Conservation (phyloP, 2,888 invertebrate genomes). For the Poecilus cupreus region DNA sequence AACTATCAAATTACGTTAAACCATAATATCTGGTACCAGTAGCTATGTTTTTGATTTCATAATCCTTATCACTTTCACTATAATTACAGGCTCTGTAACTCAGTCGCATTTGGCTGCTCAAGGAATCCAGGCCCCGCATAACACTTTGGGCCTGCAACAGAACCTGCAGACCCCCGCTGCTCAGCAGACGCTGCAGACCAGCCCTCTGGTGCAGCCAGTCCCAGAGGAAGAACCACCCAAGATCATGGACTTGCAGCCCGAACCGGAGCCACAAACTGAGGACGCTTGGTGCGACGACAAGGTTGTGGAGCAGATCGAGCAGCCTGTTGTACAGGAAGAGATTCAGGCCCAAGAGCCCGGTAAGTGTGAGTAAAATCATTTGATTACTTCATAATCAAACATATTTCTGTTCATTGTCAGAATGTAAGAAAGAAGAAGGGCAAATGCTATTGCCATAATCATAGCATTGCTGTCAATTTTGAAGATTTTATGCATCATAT, state of each 20-base stretch:
- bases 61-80: no score
- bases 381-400: no score
- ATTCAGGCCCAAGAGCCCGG: slow-evolving; percentile 51
- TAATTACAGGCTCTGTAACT: slow-evolving; percentile 31
- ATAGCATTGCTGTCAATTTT: no score
- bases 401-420: no score
- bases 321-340: slow-evolving; percentile 30
- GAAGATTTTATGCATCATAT: no score
- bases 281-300: slow-evolving; percentile 53
- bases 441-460: no score
- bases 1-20: no score
- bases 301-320: slow-evolving; percentile 45
- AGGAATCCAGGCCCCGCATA: slow-evolving; percentile 31
- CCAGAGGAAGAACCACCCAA: slow-evolving; percentile 65
- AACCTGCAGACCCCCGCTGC: slow-evolving; percentile 29
- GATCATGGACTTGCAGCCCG: slow-evolving; percentile 39
- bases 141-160: slow-evolving; percentile 31
- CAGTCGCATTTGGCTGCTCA: slow-evolving; percentile 43
- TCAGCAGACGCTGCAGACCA: slow-evolving; percentile 35
- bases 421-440: no score
- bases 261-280: slow-evolving; percentile 19
- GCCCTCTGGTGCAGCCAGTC: slow-evolving; percentile 61
- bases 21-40: no score
- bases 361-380: slow-evolving; percentile 15
- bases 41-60: no score